phyloP scores from a whole-genome alignment of 2,888 invertebrate genomes.

The Galeruca laticollis region DNA sequence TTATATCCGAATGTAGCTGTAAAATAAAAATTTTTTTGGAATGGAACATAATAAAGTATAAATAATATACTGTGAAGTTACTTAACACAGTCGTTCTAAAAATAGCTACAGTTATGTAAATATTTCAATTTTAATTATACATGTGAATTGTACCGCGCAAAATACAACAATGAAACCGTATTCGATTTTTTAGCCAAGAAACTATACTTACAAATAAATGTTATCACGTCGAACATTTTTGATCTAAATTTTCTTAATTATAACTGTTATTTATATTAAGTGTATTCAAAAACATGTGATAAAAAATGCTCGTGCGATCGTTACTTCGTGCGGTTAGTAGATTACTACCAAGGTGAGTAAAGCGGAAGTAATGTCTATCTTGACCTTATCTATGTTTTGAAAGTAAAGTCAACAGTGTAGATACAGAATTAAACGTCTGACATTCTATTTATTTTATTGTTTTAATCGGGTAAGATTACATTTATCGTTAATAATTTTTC shows the following conservation, averaged over 20 bases:
- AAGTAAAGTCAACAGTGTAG: neutral
- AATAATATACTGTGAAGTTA: too few species aligned
- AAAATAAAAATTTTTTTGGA: too few species aligned
- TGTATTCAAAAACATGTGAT: neutral
- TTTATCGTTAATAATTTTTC: too few species aligned
- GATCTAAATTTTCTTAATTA: neutral
- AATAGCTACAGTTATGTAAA: too few species aligned
- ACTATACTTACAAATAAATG: neutral
- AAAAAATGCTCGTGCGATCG: neutral
- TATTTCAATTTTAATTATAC: neutral
- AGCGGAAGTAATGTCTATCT: constrained; percentile 38
- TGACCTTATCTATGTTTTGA: constrained; percentile 36
- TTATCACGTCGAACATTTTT: neutral
- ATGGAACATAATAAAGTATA: too few species aligned
- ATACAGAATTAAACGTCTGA: neutral
- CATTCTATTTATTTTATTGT: neutral
- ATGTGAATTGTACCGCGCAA: neutral
- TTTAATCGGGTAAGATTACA: neutral
- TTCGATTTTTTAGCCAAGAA: too few species aligned
- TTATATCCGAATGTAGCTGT: too few species aligned
- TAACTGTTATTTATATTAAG: neutral
- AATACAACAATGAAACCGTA: neutral
- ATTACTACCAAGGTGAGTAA: constrained; percentile 4
- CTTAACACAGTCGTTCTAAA: too few species aligned
- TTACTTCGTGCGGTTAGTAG: neutral